Evolutionary conservation across 2,797 vertebrate genomes (phyloP).

Genomic region (Heterohyrax brucei): DNA sequence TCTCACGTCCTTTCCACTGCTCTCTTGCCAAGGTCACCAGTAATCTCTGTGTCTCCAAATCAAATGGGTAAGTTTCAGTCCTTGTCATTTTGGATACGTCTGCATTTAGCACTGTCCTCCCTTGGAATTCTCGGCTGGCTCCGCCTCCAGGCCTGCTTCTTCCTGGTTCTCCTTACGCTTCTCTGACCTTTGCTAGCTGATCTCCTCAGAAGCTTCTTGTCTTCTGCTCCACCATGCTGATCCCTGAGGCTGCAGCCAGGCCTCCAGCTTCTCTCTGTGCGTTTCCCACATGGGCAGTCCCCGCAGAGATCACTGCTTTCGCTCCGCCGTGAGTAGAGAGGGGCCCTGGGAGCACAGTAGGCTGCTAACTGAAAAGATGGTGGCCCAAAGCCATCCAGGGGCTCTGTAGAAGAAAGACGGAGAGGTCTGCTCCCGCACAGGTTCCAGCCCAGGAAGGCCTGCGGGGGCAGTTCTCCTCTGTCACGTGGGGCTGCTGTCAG

Average conservation of each 20-base stretch:
- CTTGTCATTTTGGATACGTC: not conserved
- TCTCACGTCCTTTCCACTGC: conserved; percentile 13
- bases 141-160: not conserved
- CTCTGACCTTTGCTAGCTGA: not conserved
- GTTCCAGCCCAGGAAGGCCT: no score
- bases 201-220: not conserved
- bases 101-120: not conserved
- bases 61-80: not conserved
- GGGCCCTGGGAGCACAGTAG: no score
- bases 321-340: not conserved
- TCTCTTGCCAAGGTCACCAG: not conserved
- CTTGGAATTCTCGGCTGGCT: conserved; percentile 11
- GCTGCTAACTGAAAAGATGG: no score
- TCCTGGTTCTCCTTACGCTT: not conserved
- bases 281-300: not conserved
- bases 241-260: not conserved
- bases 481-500: no score
- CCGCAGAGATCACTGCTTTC: not conserved
- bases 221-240: not conserved
- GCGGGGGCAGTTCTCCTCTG: no score
- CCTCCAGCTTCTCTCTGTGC: not conserved
- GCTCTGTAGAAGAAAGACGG: no score
- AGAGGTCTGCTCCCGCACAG: no score
- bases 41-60: not conserved
- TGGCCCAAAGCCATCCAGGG: no score